phyloP scores from a whole-genome alignment of 2,113 vertebrate species.

The Heliornis fulica region DNA sequence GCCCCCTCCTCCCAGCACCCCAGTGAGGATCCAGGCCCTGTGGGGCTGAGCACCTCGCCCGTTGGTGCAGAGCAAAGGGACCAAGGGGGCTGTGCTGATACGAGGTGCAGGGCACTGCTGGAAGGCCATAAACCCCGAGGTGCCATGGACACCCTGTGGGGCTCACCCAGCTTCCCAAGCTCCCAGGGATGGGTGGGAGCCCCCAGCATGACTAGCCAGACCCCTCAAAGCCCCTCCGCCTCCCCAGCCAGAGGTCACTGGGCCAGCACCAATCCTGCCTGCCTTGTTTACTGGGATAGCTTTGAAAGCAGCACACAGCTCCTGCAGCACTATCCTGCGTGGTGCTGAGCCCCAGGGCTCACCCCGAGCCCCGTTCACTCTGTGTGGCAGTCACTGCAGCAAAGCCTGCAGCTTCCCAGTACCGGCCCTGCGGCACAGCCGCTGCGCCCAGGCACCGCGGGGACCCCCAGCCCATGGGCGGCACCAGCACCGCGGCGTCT shows the following conservation, averaged over 20 bases:
- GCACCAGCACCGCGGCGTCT: background rate
- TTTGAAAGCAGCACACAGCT: accelerated
- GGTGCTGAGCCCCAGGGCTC: background rate
- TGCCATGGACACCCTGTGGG: background rate
- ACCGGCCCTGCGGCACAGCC: background rate
- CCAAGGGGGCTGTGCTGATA: background rate
- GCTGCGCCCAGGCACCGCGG: background rate
- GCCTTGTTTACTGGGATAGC: background rate
- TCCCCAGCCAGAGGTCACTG: background rate
- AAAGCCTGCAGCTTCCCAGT: background rate
- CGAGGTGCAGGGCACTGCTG: background rate
- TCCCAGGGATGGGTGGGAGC: background rate
- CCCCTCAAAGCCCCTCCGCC: background rate
- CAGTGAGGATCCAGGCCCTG: background rate
- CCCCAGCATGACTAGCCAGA: accelerated
- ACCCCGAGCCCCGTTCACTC: background rate
- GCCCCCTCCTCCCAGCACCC: background rate
- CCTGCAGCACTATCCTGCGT: accelerated
- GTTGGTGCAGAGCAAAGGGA: background rate
- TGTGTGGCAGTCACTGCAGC: background rate
- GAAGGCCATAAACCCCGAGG: constrained; percentile 21
- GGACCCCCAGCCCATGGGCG: accelerated
- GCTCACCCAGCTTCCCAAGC: background rate
- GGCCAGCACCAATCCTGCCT: background rate
- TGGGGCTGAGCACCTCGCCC: background rate